phyloP scores from a whole-genome alignment of 2,888 invertebrate genomes.

The Dynastes grantii region DNA sequence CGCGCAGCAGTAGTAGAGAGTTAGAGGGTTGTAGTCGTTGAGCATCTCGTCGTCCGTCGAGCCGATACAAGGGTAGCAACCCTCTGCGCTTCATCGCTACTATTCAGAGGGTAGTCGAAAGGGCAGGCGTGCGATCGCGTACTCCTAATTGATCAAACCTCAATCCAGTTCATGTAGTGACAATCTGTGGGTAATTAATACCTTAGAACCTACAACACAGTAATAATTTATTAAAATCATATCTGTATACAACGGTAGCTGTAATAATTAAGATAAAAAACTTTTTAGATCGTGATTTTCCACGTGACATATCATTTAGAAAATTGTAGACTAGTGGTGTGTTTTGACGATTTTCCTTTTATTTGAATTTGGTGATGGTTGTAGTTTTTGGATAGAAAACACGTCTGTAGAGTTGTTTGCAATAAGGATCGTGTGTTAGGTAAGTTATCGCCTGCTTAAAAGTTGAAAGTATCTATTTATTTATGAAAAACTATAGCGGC shows the following conservation, averaged over 20 bases:
- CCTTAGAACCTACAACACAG: slow-evolving; percentile 25
- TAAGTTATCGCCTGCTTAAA: not conserved
- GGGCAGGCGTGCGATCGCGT: slow-evolving; percentile 55
- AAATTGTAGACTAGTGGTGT: slow-evolving; percentile 39
- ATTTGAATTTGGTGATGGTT: slow-evolving; percentile 38
- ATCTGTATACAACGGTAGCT: slow-evolving; percentile 23
- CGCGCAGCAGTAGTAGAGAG: slow-evolving; percentile 52
- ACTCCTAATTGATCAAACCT: slow-evolving; percentile 54
- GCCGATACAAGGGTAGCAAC: slow-evolving; percentile 53
- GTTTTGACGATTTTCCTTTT: slow-evolving; percentile 25
- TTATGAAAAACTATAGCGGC: not conserved
- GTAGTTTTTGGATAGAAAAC: slow-evolving; percentile 26
- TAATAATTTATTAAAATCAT: slow-evolving; percentile 22
- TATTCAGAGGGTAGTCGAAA: slow-evolving; percentile 56
- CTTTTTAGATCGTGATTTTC: slow-evolving; percentile 26
- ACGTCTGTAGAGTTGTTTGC: not conserved
- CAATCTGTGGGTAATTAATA: slow-evolving; percentile 51
- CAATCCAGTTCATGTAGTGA: slow-evolving; percentile 51
- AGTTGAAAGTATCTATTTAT: not conserved
- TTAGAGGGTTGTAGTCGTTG: slow-evolving; percentile 46
- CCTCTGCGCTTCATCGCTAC: slow-evolving; percentile 50
- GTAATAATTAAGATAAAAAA: slow-evolving; percentile 14
- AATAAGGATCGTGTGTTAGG: not conserved
- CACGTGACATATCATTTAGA: slow-evolving; percentile 50
- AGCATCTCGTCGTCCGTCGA: slow-evolving; percentile 53